A percentile compares a stretch with the other conserved stretches of the same genome.
Conservation (phyloP, 1,140 invertebrate species). For the Drosophila littoralis region DNA sequence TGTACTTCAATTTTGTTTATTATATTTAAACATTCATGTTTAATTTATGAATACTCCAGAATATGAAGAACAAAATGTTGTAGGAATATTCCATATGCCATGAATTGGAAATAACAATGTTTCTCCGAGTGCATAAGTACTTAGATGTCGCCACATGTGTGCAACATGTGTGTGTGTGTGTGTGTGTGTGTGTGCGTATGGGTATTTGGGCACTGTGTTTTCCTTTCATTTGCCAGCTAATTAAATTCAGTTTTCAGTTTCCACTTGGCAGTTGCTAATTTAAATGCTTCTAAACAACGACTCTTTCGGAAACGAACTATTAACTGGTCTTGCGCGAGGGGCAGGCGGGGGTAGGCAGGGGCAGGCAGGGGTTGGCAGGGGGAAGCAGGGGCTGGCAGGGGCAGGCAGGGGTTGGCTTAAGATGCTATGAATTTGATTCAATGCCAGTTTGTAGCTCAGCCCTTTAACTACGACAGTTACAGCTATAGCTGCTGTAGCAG, state of each 20-base stretch:
- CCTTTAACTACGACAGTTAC: background rate
- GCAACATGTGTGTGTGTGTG: background rate
- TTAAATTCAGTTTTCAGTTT: constrained; percentile 45
- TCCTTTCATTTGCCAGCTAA: constrained; percentile 51
- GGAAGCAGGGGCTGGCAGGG: no score
- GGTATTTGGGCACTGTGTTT: constrained; percentile 29
- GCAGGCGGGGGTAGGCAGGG: no score
- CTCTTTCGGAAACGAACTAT: constrained; percentile 8
- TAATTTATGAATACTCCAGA: no score
- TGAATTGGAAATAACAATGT: background rate
- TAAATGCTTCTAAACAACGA: constrained; percentile 15
- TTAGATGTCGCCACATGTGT: background rate
- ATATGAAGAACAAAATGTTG: no score
- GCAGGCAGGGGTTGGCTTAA: background rate
- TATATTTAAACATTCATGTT: no score
- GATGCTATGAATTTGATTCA: background rate
- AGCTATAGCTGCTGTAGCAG: no score
- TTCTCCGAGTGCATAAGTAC: background rate
- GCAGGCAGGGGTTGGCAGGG: no score
- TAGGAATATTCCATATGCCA: background rate
- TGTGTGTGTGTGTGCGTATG: background rate
- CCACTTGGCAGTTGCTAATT: constrained; percentile 23
- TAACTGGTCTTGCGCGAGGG: background rate
- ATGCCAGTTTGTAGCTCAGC: background rate
- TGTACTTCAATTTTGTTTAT: no score